Conservation (phyloP, 53 echinoderm and acorn worm genomes). For the Holothuria leucospilota region DNA sequence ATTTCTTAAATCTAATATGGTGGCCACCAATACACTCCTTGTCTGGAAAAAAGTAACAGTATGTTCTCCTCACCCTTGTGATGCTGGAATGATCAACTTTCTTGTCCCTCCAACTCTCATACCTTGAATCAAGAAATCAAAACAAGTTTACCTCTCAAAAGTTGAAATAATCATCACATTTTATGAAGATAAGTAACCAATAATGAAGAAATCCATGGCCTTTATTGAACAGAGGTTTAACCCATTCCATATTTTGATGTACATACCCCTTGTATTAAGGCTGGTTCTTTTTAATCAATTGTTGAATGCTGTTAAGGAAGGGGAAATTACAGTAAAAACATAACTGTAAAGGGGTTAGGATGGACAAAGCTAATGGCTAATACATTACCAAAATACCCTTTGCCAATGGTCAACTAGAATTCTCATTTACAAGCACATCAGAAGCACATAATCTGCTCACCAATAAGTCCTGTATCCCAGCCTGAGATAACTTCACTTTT, state of each 20-base stretch:
- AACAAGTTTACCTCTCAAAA: neutral
- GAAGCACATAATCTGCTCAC: conserved; percentile 48
- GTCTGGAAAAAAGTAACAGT: too few relatives aligned
- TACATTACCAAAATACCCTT: neutral
- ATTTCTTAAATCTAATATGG: too few relatives aligned
- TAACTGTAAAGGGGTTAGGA: too few relatives aligned
- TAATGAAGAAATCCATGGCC: too few relatives aligned
- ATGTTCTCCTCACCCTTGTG: conserved; percentile 72
- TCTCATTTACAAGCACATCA: neutral
- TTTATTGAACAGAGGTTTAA: too few relatives aligned
- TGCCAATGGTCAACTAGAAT: neutral
- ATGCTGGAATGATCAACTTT: conserved; percentile 73
- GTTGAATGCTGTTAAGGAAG: too few relatives aligned
- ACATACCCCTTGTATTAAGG: too few relatives aligned
- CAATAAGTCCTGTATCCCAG: conserved; percentile 84
- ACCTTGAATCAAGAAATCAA: conserved; percentile 53
- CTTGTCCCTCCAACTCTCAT: conserved; percentile 95
- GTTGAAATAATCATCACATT: neutral
- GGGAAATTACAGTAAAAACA: too few relatives aligned
- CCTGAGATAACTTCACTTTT: conserved; percentile 87
- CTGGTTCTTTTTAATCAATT: too few relatives aligned
- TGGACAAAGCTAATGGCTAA: too few relatives aligned
- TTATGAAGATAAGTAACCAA: neutral
- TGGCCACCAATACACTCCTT: too few relatives aligned
- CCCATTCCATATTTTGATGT: too few relatives aligned